Evolutionary conservation across 2,113 vertebrate species (phyloP).

Genomic region (Platichthys flesus): DNA sequence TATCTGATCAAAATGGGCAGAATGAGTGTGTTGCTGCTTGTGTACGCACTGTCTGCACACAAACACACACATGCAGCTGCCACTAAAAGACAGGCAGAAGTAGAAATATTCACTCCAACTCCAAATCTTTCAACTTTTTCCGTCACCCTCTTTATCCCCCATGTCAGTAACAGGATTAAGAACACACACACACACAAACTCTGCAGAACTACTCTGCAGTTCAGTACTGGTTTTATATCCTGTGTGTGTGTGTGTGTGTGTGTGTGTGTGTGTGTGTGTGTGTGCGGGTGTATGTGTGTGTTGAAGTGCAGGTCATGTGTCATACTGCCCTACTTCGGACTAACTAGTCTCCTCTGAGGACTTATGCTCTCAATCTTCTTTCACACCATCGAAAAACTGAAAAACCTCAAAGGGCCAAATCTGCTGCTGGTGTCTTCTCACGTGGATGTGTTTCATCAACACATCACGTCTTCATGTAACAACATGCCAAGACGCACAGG

Average conservation of each 20-base stretch:
- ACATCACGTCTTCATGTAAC: conserved; percentile 24
- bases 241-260: not conserved
- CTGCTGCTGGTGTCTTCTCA: conserved; percentile 7
- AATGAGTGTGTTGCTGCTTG: conserved; percentile 12
- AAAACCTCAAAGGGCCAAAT: conserved; percentile 22
- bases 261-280: not conserved
- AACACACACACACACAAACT: not conserved
- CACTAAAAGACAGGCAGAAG: conserved; percentile 7
- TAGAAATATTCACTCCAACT: conserved; percentile 15
- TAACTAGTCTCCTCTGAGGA: conserved; percentile 63
- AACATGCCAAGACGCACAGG: not conserved
- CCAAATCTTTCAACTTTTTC: not conserved
- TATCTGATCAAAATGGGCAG: conserved; percentile 30
- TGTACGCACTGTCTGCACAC: not conserved
- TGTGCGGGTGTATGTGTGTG: not conserved
- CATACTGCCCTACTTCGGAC: conserved; percentile 49
- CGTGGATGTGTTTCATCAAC: conserved; percentile 58
- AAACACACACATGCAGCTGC: not conserved
- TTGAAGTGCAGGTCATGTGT: conserved; percentile 40
- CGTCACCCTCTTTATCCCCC: not conserved
- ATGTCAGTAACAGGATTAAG: not conserved
- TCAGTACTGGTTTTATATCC: conserved; percentile 23
- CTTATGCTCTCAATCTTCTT: conserved; percentile 46
- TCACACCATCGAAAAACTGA: conserved; percentile 24
- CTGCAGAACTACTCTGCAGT: conserved; percentile 32